Conservation (phyloP, 2,888 invertebrate genomes). For the Trileptium ribeirensis region DNA sequence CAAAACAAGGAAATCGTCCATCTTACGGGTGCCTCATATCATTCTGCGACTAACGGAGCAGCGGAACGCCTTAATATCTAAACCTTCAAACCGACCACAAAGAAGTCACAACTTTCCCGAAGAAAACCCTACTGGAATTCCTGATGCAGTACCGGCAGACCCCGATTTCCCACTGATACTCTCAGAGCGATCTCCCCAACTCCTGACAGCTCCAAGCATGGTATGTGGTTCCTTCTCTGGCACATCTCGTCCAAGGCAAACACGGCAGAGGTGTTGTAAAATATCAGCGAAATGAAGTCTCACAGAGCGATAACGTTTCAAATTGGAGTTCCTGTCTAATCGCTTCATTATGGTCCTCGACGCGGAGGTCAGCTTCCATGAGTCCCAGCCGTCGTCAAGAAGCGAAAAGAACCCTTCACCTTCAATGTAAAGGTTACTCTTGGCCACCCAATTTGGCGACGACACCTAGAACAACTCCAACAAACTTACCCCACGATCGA, state of each 20-base stretch:
- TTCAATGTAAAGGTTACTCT: conserved; percentile 16
- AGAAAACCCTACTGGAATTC: conserved; percentile 26
- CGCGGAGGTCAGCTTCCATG: conserved; percentile 6
- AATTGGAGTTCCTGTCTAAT: not conserved
- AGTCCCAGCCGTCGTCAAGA: conserved; percentile 23
- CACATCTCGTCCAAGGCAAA: conserved; percentile 17
- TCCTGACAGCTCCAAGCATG: conserved; percentile 13
- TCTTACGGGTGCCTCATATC: conserved; percentile 35
- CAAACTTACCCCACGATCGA: conserved; percentile 13
- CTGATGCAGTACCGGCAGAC: conserved; percentile 22
- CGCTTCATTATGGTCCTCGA: conserved; percentile 19
- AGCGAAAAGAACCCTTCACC: conserved; percentile 6
- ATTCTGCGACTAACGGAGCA: conserved; percentile 34
- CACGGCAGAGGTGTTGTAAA: conserved; percentile 15
- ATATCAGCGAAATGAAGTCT: not conserved
- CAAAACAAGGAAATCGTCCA: not conserved
- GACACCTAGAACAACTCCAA: conserved; percentile 26
- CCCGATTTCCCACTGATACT: conserved; percentile 22
- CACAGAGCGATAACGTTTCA: not conserved
- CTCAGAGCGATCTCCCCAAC: conserved; percentile 23
- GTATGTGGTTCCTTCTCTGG: conserved; percentile 15
- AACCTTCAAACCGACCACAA: conserved; percentile 32
- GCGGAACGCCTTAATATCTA: conserved; percentile 27
- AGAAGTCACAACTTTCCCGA: conserved; percentile 27
- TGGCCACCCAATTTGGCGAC: conserved; percentile 20